These are phyloP conservation scores for Archips crataeganus DNA, from an alignment of 2,888 invertebrate genomes.

Conservation along the genomic window DNA sequence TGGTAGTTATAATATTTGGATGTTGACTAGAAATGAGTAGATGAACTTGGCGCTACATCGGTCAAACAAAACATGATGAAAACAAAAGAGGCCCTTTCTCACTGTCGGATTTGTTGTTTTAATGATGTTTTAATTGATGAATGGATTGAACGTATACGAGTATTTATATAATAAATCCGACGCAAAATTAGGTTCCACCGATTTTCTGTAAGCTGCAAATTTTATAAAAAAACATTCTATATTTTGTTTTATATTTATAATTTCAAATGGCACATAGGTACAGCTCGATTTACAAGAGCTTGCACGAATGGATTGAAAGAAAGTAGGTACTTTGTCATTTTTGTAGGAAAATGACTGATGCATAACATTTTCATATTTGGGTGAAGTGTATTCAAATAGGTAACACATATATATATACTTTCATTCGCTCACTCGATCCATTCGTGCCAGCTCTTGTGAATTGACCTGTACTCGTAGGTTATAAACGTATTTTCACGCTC, in stretches of 20 bases:
- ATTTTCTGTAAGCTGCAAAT: neutral
- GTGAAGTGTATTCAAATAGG: too few species aligned
- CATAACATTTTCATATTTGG: too few species aligned
- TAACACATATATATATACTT: too few species aligned
- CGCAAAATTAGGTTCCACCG: neutral
- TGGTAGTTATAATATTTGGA: neutral
- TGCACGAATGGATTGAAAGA: too few species aligned
- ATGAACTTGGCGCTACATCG: neutral
- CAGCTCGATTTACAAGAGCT: too few species aligned
- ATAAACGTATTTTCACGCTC: slow-evolving; percentile 12
- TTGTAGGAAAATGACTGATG: too few species aligned
- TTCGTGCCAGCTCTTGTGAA: too few species aligned
- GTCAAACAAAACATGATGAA: neutral
- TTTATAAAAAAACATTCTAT: neutral
- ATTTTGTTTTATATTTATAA: slow-evolving; percentile 13
- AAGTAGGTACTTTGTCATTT: too few species aligned
- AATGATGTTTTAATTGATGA: neutral
- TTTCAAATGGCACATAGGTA: slow-evolving; percentile 2
- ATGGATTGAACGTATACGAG: neutral
- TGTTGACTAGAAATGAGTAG: neutral
- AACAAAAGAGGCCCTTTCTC: neutral
- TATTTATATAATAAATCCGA: neutral
- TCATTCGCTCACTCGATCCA: too few species aligned
- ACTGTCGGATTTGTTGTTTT: too few species aligned
- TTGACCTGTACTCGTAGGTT: neutral